Percentiles rank a stretch among this genome's conserved stretches.
phyloP scores from a whole-genome alignment of 2,888 invertebrate genomes.

The Trissolcus brochymenae region DNA sequence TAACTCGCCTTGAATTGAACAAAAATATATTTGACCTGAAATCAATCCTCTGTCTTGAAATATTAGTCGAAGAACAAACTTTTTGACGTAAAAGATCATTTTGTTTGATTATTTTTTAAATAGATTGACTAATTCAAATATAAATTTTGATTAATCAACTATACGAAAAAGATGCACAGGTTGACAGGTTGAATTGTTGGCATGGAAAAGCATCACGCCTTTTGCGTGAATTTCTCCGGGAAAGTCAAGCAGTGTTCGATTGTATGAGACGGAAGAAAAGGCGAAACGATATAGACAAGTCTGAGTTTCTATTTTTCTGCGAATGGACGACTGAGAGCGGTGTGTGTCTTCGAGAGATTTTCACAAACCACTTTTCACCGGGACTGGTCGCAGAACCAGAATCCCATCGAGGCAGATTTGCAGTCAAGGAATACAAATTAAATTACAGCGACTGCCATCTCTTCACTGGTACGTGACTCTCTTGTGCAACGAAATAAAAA shows the following conservation, averaged over 20 bases:
- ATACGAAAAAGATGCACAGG: not conserved
- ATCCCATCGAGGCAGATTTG: conserved; percentile 62
- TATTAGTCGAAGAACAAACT: too few relatives aligned
- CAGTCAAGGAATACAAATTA: conserved; percentile 32
- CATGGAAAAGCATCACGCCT: not conserved
- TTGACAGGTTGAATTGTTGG: not conserved
- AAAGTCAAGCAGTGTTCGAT: conserved; percentile 29
- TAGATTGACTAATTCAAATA: too few relatives aligned
- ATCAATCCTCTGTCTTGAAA: too few relatives aligned
- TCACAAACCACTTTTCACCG: conserved; percentile 70
- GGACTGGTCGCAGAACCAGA: conserved; percentile 65
- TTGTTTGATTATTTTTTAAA: too few relatives aligned
- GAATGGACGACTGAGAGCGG: conserved; percentile 5
- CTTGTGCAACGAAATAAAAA: conserved; percentile 9
- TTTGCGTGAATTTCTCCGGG: conserved; percentile 32
- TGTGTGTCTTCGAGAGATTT: conserved; percentile 61
- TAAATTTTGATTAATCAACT: too few relatives aligned
- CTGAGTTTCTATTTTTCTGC: conserved; percentile 19
- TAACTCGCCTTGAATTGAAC: too few relatives aligned
- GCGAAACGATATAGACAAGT: conserved; percentile 17
- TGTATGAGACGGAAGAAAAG: conserved; percentile 28
- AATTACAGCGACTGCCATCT: conserved; percentile 29
- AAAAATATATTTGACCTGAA: too few relatives aligned
- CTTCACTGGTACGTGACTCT: conserved; percentile 24
- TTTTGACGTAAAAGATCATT: too few relatives aligned